These are phyloP conservation scores for Chinchilla lanigera DNA, from an alignment of 2,113 vertebrate genomes.

Conservation along the genomic window DNA sequence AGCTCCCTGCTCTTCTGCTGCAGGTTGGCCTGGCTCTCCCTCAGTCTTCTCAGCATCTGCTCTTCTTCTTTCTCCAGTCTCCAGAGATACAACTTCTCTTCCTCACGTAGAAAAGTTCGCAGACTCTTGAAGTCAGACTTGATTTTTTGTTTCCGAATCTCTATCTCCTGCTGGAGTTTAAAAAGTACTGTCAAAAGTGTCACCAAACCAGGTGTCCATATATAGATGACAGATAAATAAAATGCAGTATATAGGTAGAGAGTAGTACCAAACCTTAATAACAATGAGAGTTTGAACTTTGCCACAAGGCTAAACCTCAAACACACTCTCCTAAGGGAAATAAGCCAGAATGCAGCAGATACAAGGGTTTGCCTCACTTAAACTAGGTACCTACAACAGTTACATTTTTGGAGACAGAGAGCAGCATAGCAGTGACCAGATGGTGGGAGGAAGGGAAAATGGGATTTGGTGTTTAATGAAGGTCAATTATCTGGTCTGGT, in stretches of 20 bases:
- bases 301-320: not conserved
- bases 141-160: conserved; percentile 37
- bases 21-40: not conserved
- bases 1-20: not conserved
- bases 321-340: not conserved
- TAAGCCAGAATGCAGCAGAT: not conserved
- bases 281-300: not conserved
- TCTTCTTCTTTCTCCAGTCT: conserved; percentile 55
- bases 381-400: not conserved
- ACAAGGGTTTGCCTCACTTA: not conserved
- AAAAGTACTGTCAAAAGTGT: not conserved
- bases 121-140: conserved; percentile 49
- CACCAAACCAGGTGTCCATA: not conserved
- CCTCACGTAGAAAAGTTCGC: conserved; percentile 42
- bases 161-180: conserved; percentile 18
- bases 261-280: not conserved
- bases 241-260: not conserved
- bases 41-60: not conserved
- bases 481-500: not conserved
- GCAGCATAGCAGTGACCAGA: not conserved
- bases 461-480: not conserved
- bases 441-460: not conserved
- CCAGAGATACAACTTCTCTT: conserved; percentile 49
- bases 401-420: not conserved
- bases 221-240: not conserved